Conservation (phyloP, 1,140 invertebrate species). For the Aethina tumida region DNA sequence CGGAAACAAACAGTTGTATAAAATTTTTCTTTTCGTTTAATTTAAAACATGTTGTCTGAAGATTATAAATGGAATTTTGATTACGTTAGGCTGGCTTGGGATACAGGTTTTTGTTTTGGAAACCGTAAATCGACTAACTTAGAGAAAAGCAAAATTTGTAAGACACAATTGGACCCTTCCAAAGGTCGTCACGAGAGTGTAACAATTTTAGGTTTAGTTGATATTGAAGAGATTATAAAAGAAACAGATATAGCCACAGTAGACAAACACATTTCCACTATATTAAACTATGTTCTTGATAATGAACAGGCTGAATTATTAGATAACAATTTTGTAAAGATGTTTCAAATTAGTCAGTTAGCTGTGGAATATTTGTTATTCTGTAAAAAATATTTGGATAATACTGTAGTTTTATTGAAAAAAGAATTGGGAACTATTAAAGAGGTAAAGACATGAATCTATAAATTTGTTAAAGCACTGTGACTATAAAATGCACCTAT, state of each 20-base stretch:
- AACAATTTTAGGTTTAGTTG: slow-evolving; percentile 45
- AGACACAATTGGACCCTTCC: slow-evolving; percentile 24
- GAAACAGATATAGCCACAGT: slow-evolving; percentile 52
- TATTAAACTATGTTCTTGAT: slow-evolving; percentile 29
- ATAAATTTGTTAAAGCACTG: too few species aligned
- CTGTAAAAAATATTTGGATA: slow-evolving; percentile 57
- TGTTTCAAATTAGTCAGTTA: slow-evolving; percentile 56
- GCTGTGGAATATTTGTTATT: slow-evolving; percentile 59
- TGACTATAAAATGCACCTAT: too few species aligned
- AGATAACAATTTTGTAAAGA: slow-evolving; percentile 55
- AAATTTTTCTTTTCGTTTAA: not conserved
- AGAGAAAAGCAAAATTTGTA: slow-evolving; percentile 57
- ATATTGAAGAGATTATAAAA: slow-evolving; percentile 50
- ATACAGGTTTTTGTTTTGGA: slow-evolving; percentile 57
- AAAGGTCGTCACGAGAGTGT: slow-evolving; percentile 3
- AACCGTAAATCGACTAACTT: slow-evolving; percentile 44
- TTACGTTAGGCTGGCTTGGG: slow-evolving; percentile 55
- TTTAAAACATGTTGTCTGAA: slow-evolving; percentile 16
- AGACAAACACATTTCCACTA: slow-evolving; percentile 45
- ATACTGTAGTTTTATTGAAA: slow-evolving; percentile 50
- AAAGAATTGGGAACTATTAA: slow-evolving; percentile 46
- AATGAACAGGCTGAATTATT: slow-evolving; percentile 41
- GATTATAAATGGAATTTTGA: slow-evolving; percentile 44
- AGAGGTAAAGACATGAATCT: slow-evolving; percentile 35
- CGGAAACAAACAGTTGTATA: too few species aligned